These are phyloP conservation scores for Drosophila pectinifera DNA, from an alignment of 1,140 invertebrate species.

Conservation along the genomic window DNA sequence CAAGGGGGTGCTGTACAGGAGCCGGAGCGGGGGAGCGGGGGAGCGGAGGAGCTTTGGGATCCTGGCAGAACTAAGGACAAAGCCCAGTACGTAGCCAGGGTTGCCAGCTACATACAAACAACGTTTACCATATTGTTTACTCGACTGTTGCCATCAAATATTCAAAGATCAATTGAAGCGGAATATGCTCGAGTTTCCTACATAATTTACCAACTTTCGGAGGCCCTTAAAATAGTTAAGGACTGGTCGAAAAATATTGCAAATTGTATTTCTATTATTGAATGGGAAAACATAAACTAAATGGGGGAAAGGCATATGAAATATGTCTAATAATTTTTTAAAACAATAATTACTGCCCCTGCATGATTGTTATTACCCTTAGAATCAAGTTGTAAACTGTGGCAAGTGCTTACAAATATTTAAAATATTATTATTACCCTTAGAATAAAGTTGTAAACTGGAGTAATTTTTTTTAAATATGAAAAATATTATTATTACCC, in stretches of 20 bases:
- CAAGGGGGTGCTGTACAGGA: neutral
- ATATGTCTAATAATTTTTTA: too few relatives aligned
- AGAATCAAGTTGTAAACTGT: neutral
- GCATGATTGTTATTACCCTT: neutral
- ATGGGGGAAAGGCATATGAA: too few relatives aligned
- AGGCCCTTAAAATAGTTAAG: slow-evolving; percentile 5
- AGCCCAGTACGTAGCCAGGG: slow-evolving; percentile 24
- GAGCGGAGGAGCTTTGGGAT: slow-evolving; percentile 18
- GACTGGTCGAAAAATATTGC: slow-evolving; percentile 2
- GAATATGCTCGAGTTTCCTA: slow-evolving; percentile 36
- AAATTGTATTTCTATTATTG: neutral
- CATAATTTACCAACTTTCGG: slow-evolving; percentile 6
- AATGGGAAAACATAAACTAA: too few relatives aligned
- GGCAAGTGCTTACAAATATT: too few relatives aligned
- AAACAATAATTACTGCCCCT: neutral
- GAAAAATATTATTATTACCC: too few relatives aligned
- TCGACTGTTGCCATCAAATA: slow-evolving; percentile 53
- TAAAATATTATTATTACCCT: too few relatives aligned
- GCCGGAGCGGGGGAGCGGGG: slow-evolving; percentile 4
- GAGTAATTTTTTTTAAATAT: too few relatives aligned
- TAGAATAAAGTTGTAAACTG: too few relatives aligned
- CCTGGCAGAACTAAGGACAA: slow-evolving; percentile 38
- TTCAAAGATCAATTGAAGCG: slow-evolving; percentile 50
- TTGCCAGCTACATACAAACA: slow-evolving; percentile 37
- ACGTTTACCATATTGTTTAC: slow-evolving; percentile 52